Percentiles rank a stretch among this genome's conserved stretches.
phyloP scores from a whole-genome alignment of 2,888 invertebrate species.

The Perizoma flavofasciatum region DNA sequence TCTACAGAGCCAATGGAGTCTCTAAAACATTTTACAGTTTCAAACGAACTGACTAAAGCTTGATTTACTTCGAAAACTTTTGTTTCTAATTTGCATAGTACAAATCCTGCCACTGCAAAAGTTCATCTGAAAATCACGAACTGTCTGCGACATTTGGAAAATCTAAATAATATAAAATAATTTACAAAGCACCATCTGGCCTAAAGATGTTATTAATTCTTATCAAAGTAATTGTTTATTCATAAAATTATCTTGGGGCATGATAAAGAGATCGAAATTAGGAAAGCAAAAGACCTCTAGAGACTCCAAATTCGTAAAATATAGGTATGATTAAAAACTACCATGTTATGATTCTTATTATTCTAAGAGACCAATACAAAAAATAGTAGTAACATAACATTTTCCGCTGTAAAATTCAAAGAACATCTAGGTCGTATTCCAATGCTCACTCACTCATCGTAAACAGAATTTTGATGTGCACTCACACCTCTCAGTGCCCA shows the following conservation, averaged over 20 bases:
- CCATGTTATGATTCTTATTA: neutral
- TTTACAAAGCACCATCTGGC: slow-evolving; percentile 14
- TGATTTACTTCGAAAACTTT: slow-evolving; percentile 2
- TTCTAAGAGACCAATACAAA: neutral
- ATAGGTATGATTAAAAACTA: no score
- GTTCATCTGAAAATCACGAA: slow-evolving; percentile 15
- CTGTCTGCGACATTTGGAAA: slow-evolving; percentile 9
- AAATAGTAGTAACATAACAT: neutral
- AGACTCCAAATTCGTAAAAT: no score
- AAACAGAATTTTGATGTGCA: slow-evolving; percentile 17
- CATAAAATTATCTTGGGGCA: neutral
- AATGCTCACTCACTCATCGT: neutral
- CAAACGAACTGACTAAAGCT: neutral
- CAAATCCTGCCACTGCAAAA: slow-evolving; percentile 6
- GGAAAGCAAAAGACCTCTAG: neutral
- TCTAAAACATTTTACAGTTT: no score
- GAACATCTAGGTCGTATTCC: no score
- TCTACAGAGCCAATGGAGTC: no score
- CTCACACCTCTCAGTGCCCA: slow-evolving; percentile 2
- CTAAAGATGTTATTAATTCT: slow-evolving; percentile 8
- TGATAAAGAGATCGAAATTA: neutral
- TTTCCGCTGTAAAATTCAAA: neutral
- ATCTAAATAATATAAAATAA: slow-evolving; percentile 19
- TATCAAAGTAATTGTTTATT: slow-evolving; percentile 16
- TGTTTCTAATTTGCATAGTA: slow-evolving; percentile 17